Evolutionary conservation across 2,797 vertebrate species (phyloP), one percentile per base, ranked within the genome.

Genomic region (Pseudochirops corinnae): DNA sequence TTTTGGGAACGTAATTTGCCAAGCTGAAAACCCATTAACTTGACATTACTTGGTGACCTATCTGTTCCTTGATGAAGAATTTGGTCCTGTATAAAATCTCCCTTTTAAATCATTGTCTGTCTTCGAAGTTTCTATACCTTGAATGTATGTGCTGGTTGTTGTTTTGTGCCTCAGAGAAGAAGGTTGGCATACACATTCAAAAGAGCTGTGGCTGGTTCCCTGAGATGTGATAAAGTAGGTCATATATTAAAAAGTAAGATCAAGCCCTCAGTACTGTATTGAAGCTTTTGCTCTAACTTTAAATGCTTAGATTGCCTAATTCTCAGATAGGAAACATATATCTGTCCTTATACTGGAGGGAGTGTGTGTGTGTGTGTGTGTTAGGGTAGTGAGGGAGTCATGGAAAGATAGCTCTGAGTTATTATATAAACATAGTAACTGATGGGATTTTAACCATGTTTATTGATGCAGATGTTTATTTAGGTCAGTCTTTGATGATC

Each of bases 41-140:
- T 91, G 26, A 50, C 53, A 58, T 29, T 46, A 95, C 29, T 92
- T 95, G 58, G 46, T 93, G 56, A 57, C 90, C n/a, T 18, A 4
- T 90, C 57, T 67, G 93, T 31, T 31, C 24, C 33, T 55, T 53
- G 55, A 55, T 58, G 56, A 93, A 53, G 31, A 95, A 90, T 5
- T 92, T 74, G 92, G 56, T 96, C 93, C n/a, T 74, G 67, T 58
- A 90, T 82, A 93, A 94, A 90, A 87, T 57, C 28, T 56, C 93
- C 74, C 93, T 93, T 60, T 94, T 33, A 95, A 96, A 91, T 56
- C 26, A 39, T 14, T 90, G 21, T 55, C 46, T 95, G 93, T 93
- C 67, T 52, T 93, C 18, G 21, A 90, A 90, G n/a, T 31, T 13
- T 0, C 57, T 53, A 28, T 62, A 31, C 56, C 46, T 82, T 94